Percentiles rank a stretch among this genome's conserved stretches.
Evolutionary conservation across 2,113 vertebrate genomes (phyloP).

Genomic region (Cnemophilus loriae): DNA sequence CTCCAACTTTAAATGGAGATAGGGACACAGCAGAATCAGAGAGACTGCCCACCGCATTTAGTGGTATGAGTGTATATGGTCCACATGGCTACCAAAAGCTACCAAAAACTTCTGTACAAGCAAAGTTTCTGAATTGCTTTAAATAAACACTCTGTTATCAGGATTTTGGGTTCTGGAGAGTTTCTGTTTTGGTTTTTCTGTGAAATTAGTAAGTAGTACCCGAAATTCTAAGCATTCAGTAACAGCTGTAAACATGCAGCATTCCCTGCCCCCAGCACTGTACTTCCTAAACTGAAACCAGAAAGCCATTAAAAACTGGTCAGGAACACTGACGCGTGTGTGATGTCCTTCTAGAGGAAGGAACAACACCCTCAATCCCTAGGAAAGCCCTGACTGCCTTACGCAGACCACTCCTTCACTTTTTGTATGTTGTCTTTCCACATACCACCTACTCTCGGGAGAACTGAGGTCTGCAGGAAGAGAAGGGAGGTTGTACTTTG

Average conservation of each 20-base stretch:
- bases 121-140: not conserved
- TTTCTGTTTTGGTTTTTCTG: not conserved
- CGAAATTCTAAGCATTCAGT: not conserved
- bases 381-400: not conserved
- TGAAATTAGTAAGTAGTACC: not conserved
- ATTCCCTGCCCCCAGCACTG: not conserved
- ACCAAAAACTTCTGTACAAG: not conserved
- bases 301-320: not conserved
- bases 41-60: not conserved
- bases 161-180: not conserved
- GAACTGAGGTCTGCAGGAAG: not conserved
- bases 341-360: not conserved
- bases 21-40: rapidly evolving
- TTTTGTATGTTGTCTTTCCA: not conserved
- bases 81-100: not conserved
- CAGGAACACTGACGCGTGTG: rapidly evolving
- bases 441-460: not conserved
- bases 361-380: not conserved
- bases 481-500: not conserved
- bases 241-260: not conserved
- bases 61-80: not conserved
- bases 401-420: not conserved
- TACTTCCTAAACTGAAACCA: not conserved
- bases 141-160: not conserved
- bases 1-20: not conserved